Base-by-base conservation (phyloP, 2,888 invertebrate genomes). In the Lithodes maja region DNA sequence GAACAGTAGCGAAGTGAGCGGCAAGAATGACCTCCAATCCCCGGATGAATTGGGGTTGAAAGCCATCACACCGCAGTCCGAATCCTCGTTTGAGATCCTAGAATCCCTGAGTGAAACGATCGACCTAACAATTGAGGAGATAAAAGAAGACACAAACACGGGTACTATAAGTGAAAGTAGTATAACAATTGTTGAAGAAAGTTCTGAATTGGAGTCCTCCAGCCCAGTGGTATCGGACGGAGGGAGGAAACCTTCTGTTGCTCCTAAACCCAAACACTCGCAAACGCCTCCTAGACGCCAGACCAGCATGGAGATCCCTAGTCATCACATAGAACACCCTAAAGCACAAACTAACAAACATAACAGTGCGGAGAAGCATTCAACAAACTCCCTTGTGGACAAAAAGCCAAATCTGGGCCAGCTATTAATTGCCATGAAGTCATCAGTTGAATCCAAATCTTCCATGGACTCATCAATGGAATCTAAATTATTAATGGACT, bases 31-130 rank as follows among this genome's bases (percentile, higher is more conserved):
- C 55, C 83, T 74, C 15, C 83, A 83, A 9, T 74, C 89, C 33
- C 74, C 86, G 68, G 84, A 91, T 80, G 89, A 86, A 78, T 53
- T 78, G 49, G 86, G 86, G 9, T 74, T 86, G 15, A 90, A 88
- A 54, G 50, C 83, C 50, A 68, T 87, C 9, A 85, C 91, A 12
- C 90, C 90, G 33, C 90, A 86, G 17, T 91, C 91, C 1, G 91
- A 91, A 17, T 89, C 91, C 1, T 91, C 91, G 12, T 91, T 91
- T 81, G 91, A 91, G 68, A 87, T 91, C 7, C 52, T 91, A 7
- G 91, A 91, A 49, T 90, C 91, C 15, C 49, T 87, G n/a, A 91
- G 91, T 68, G 91, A 90, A 79, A 87, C 85, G 2, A 55, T 82
- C 3, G 89, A 89, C 54, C 52, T 89, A 15, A 88, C 74, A 2